These are phyloP conservation scores for Nesidiocoris tenuis DNA, from an alignment of 2,888 invertebrate genomes.

Conservation along the genomic window DNA sequence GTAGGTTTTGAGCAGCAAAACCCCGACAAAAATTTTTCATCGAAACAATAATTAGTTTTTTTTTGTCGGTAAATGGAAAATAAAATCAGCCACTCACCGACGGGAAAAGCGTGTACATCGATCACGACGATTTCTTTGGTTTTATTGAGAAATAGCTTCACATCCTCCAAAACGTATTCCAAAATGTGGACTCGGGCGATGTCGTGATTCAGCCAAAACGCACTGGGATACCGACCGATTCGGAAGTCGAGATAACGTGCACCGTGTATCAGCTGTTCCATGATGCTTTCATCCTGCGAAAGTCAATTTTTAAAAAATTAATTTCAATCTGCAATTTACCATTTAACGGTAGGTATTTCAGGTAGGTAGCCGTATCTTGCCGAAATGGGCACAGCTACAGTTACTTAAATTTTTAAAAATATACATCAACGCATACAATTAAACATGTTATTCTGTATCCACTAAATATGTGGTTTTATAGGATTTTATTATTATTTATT, in stretches of 20 bases:
- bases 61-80: not conserved
- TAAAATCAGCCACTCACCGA: constrained; percentile 56
- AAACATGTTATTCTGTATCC: too few relatives aligned
- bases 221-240: constrained; percentile 58
- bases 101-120: constrained; percentile 63
- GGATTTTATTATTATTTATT: too few relatives aligned
- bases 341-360: too few relatives aligned
- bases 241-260: constrained; percentile 64
- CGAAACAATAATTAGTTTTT: not conserved
- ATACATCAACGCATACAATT: too few relatives aligned
- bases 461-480: too few relatives aligned
- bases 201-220: constrained; percentile 61
- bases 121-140: constrained; percentile 63
- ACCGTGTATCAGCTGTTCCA: constrained; percentile 63
- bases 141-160: constrained; percentile 59
- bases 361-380: too few relatives aligned
- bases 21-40: too few relatives aligned
- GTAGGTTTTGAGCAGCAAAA: too few relatives aligned
- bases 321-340: not conserved
- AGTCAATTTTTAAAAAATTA: not conserved
- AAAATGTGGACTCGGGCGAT: constrained; percentile 58
- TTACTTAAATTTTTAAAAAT: too few relatives aligned
- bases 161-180: constrained; percentile 57
- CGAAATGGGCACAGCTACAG: too few relatives aligned
- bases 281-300: constrained; percentile 61